These are phyloP conservation scores for Emydoidea blandingii DNA, from an alignment of 2,797 vertebrate genomes.

Conservation along the genomic window DNA sequence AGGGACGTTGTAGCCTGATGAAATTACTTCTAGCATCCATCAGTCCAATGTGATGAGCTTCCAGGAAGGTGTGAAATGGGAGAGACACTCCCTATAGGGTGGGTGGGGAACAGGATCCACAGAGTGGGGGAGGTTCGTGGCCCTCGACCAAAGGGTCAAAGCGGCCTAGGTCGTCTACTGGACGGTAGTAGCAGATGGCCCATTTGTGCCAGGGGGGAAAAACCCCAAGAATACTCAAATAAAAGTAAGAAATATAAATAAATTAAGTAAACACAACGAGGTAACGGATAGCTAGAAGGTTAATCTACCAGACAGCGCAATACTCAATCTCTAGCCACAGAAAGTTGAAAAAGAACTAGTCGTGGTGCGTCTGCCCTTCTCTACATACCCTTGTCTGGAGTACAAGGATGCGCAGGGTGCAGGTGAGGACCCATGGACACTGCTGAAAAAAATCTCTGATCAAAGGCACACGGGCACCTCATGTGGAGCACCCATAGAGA, in stretches of 20 bases:
- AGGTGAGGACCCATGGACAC: not conserved
- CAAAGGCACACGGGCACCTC: not conserved
- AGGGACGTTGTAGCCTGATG: not conserved
- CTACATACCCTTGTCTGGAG: not conserved
- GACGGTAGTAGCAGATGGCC: not conserved
- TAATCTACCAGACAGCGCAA: not conserved
- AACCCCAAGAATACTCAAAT: not conserved
- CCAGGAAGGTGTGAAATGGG: not conserved
- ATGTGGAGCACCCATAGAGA: not conserved
- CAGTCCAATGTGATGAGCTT: not conserved
- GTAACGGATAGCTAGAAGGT: not conserved
- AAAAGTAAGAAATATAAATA: not conserved
- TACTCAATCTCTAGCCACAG: not conserved
- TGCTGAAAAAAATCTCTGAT: not conserved
- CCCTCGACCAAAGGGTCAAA: not conserved
- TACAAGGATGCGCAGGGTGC: not conserved
- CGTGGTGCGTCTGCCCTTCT: not conserved
- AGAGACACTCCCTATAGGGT: not conserved
- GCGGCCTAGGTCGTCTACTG: not conserved
- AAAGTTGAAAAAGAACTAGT: not conserved
- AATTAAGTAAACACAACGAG: not conserved
- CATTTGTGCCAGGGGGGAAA: not conserved
- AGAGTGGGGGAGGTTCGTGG: not conserved
- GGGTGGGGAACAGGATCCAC: not conserved
- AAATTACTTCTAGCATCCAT: not conserved